These are phyloP conservation scores for Atlantisia rogersi DNA, from an alignment of 2,113 vertebrate genomes.

Conservation along the genomic window DNA sequence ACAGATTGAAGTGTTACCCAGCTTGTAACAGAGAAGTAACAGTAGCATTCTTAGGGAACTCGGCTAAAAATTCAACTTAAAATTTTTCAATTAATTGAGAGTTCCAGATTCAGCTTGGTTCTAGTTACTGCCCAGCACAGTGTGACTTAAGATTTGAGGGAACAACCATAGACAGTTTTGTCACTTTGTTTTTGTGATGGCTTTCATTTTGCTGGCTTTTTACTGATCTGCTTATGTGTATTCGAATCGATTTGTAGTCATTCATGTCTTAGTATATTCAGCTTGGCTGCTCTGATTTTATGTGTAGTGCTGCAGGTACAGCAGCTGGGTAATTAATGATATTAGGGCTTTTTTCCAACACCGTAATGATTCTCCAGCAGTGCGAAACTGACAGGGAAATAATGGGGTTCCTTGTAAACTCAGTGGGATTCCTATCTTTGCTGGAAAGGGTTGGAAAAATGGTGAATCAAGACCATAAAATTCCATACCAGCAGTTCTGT, in stretches of 20 bases:
- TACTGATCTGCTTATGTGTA: background rate
- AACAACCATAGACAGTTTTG: background rate
- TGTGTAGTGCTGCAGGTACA: background rate
- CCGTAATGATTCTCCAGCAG: conserved; percentile 21
- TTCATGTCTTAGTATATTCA: background rate
- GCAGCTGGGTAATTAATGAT: conserved; percentile 52
- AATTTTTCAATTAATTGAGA: background rate
- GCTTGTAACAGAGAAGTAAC: background rate
- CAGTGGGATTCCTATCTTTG: conserved; percentile 9
- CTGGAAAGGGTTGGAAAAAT: background rate
- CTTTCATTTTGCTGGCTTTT: background rate
- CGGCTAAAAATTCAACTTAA: conserved; percentile 1
- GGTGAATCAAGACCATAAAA: background rate
- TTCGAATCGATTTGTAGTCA: background rate
- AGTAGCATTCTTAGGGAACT: background rate
- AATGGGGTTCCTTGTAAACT: conserved; percentile 44
- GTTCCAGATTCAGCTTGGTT: background rate
- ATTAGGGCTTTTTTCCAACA: background rate
- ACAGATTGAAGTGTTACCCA: background rate
- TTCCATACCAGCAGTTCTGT: background rate
- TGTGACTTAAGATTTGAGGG: background rate
- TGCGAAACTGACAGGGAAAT: conserved; percentile 38
- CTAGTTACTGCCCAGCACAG: background rate
- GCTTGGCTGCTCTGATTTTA: background rate
- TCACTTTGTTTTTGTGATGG: background rate